Evolutionary conservation across 2,797 vertebrate species (phyloP), one percentile per base, ranked within the genome.

Genomic region (Platyrinchus mystaceus): DNA sequence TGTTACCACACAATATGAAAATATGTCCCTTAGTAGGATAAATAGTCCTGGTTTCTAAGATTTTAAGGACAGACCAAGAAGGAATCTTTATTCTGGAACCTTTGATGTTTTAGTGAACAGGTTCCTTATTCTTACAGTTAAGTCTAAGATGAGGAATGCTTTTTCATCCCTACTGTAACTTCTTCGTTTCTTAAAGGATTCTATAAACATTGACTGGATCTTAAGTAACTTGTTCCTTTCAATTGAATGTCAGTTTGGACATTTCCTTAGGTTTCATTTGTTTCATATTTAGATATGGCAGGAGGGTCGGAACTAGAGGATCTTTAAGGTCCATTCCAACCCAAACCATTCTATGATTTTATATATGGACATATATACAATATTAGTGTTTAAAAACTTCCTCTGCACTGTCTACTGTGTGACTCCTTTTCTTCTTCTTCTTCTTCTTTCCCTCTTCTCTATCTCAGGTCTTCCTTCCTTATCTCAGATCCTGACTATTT

Each of bases 401-500:
- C 26, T 88, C 74, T 91, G 37, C 52, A 4, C 87, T 92, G 37
- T 94, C 63, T 84, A 5, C 77, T 93, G 12, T 93, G 4, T 97
- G 60, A 96, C 69, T 85, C 67, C 4, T 85, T 79, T 87, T 81
- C 18, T 95, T 56, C 22, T 81, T 81, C 18, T 95, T 56, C 22
- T 81, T 79, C 59, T n/a, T 83, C 76, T 87, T 93, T 89, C 39
- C 55, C 22, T 93, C 74, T 95, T 95, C 89, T 96, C 52, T 97
- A 21, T 90, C 90, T 97, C 87, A 90, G 92, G 43, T 89, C 87
- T 94, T 91, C 59, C 27, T 93, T 97, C 86, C 94, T 95, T 97
- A 90, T 96, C 88, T 97, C 50, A 37, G 84, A 84, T 93, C 89
- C 85, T 94, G 60, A 73, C 78, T 97, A 12, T 66, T 71, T 93